Conservation (phyloP, 2,113 vertebrate species). For the Ramphastos sulfuratus region DNA sequence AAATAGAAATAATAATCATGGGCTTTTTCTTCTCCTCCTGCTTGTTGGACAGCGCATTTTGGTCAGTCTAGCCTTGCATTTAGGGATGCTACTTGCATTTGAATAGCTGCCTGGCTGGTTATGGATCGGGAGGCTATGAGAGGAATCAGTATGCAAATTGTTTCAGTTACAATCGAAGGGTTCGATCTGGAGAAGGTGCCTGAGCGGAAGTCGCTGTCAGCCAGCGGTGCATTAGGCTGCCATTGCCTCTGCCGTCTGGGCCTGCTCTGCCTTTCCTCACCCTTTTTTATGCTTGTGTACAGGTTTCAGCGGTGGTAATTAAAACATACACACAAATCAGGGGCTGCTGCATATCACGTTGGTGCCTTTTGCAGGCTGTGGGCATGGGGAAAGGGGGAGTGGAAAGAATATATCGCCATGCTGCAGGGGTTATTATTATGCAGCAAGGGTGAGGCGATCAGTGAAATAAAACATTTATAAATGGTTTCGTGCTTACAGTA, state of each 20-base stretch:
- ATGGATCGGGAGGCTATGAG: constrained; percentile 90
- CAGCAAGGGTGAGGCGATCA: constrained; percentile 72
- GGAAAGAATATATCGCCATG: constrained; percentile 15
- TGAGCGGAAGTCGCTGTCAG: constrained; percentile 90
- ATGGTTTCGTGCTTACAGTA: constrained; percentile 71
- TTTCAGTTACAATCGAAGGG: constrained; percentile 99
- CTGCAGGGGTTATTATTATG: constrained; percentile 62
- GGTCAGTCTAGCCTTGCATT: constrained; percentile 81
- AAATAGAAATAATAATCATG: constrained; percentile 63
- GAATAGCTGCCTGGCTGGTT: constrained; percentile 92
- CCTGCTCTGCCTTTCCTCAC: constrained; percentile 57
- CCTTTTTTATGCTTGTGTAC: constrained; percentile 67
- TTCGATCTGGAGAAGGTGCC: constrained; percentile 92
- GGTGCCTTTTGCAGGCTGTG: constrained; percentile 41
- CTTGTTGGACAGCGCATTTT: constrained; percentile 69
- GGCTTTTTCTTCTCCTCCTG: constrained; percentile 59
- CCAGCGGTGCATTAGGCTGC: constrained; percentile 83
- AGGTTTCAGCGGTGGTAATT: constrained; percentile 73
- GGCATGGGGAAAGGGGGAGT: constrained; percentile 21
- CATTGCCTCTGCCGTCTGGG: constrained; percentile 71
- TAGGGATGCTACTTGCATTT: constrained; percentile 90
- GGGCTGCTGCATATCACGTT: constrained; percentile 39
- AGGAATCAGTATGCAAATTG: constrained; percentile 99
- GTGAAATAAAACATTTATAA: constrained; percentile 80
- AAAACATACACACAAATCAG: constrained; percentile 71